Evolutionary conservation across 2,888 invertebrate species (phyloP).

Genomic region (Lumbricus terrestris): DNA sequence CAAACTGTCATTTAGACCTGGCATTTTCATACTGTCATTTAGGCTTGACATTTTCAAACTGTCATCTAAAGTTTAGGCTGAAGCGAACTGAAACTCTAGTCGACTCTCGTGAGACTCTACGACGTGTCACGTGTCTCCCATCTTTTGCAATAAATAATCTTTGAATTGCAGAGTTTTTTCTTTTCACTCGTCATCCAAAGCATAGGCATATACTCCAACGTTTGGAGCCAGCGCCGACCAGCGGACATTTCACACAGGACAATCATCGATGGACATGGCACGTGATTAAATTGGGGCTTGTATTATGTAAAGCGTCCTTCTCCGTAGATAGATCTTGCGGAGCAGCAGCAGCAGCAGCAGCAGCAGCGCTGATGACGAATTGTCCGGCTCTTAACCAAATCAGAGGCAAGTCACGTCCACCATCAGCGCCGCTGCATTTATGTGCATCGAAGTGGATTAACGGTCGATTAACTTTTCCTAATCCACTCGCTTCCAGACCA

Average conservation of each 20-base stretch:
- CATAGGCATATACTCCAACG: not conserved
- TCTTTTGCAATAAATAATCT: not conserved
- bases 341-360: not conserved
- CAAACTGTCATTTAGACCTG: too few relatives aligned
- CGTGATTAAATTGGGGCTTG: not conserved
- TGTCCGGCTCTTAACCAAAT: not conserved
- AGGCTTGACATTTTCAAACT: too few relatives aligned
- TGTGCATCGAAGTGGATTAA: not conserved
- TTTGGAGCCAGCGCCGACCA: not conserved
- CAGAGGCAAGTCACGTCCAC: not conserved
- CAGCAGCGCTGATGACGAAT: not conserved
- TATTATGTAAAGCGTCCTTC: not conserved
- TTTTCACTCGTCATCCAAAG: not conserved
- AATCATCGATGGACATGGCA: not conserved
- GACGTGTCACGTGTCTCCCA: too few relatives aligned
- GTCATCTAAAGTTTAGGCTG: not conserved
- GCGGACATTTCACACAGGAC: not conserved
- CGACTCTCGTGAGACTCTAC: not conserved
- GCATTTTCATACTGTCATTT: too few relatives aligned
- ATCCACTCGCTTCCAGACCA: conserved; percentile 3
- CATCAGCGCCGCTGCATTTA: not conserved
- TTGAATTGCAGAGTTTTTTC: not conserved
- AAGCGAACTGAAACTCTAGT: not conserved
- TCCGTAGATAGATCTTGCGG: not conserved
- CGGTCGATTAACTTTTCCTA: not conserved